phyloP scores from a whole-genome alignment of 2,888 invertebrate species.

The Drosophila subquinaria region DNA sequence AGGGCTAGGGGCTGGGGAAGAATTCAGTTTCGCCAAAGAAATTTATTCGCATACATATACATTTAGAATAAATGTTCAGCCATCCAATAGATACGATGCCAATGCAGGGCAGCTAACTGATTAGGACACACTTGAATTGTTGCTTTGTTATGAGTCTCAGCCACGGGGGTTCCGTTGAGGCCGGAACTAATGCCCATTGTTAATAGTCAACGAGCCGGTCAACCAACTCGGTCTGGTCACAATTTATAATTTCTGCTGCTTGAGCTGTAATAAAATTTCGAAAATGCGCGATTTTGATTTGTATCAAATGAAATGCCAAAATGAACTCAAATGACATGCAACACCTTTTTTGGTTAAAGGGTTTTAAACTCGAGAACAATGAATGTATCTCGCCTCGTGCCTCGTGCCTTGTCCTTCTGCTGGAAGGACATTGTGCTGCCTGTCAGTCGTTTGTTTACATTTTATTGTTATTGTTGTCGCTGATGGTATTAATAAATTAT shows the following conservation, averaged over 20 bases:
- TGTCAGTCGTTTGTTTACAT: constrained; percentile 77
- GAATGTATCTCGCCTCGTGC: constrained; percentile 8
- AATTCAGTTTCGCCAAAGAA: constrained; percentile 16
- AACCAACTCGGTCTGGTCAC: constrained; percentile 26
- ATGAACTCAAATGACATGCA: constrained; percentile 62
- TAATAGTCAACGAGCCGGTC: constrained; percentile 55
- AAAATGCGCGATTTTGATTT: constrained; percentile 71
- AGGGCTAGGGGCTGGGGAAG: not conserved
- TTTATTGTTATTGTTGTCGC: constrained; percentile 81
- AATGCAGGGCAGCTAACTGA: constrained; percentile 49
- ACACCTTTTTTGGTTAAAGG: constrained; percentile 64
- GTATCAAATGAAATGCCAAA: constrained; percentile 49
- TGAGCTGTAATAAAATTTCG: constrained; percentile 62
- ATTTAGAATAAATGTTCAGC: constrained; percentile 49
- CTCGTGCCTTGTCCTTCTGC: constrained; percentile 6
- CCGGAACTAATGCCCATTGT: constrained; percentile 42
- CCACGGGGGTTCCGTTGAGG: constrained; percentile 4
- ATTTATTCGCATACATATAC: constrained; percentile 21
- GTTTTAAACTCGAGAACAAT: constrained; percentile 40
- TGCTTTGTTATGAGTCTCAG: constrained; percentile 44
- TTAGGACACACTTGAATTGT: constrained; percentile 64
- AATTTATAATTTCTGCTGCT: constrained; percentile 69
- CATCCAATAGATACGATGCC: constrained; percentile 36
- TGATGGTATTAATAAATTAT: constrained; percentile 82
- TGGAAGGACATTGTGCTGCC: constrained; percentile 23